Evolutionary conservation across 2,113 vertebrate genomes (phyloP).

Genomic region (Ascaphus truei): DNA sequence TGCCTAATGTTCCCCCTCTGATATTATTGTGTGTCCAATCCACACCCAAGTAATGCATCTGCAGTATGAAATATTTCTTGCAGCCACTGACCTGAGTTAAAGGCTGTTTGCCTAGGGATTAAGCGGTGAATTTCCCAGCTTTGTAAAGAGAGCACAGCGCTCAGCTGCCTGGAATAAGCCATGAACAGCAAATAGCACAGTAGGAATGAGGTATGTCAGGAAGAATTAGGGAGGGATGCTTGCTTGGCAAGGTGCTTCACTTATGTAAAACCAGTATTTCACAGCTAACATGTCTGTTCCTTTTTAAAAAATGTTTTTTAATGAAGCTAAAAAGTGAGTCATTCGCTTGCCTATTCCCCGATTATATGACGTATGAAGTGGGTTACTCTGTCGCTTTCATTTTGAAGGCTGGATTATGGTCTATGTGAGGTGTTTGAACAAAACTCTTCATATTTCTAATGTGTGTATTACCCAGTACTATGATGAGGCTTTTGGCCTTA

Average conservation of each 20-base stretch:
- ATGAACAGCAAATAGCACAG: background rate
- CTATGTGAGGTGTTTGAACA: no score
- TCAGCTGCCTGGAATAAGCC: background rate
- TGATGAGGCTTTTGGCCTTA: no score
- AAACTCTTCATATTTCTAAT: no score
- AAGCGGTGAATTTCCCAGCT: background rate
- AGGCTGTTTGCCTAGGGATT: conserved; percentile 22
- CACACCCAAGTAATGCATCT: background rate
- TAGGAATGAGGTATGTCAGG: background rate
- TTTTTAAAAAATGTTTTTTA: no score
- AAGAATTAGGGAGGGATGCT: conserved; percentile 20
- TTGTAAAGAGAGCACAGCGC: background rate
- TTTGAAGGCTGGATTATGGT: no score
- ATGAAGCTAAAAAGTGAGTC: no score
- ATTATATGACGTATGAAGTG: no score
- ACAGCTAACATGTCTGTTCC: no score
- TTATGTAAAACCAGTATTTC: background rate
- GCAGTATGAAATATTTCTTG: background rate
- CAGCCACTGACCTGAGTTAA: conserved; percentile 6
- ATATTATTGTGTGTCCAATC: background rate
- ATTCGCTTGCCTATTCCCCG: no score
- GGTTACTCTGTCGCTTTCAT: no score
- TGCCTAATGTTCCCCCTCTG: background rate
- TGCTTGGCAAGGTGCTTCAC: background rate
- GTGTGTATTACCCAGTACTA: no score